Evolutionary conservation across 2,888 invertebrate species (phyloP), one percentile per base, ranked within the genome.

Genomic region (Hermaeophaga mercurialis): DNA sequence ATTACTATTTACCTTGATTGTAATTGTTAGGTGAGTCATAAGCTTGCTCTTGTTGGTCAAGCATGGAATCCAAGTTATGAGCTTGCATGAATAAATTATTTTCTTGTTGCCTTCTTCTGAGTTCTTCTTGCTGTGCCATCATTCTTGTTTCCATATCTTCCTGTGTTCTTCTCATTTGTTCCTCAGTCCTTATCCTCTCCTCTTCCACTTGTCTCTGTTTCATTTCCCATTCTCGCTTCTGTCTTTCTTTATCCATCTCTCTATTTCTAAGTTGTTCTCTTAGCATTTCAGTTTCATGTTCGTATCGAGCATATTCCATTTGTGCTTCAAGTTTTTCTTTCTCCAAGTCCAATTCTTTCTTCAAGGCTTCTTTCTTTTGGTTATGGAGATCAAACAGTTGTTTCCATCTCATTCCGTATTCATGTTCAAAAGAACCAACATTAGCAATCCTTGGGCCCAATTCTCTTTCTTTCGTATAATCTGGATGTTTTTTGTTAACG

Each of bases 351-450:
- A 96, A 84, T 78, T 98, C 96, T 55, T 93, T 87, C 71, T 95
- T 93, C 1, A 96, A 79, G 2, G 91, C 88, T 58, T 91, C 90
- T 72, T 92, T 89, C 69, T 96, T 94, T 71, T 94, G 91, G 66
- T 91, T 89, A 75, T 92, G 94, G 36, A 96, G 80, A 71, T 96
- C 94, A 74, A 94, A 91, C 58, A 99, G 80, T 71, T 96, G 94
- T 79, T 98, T 97, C 96, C 98, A 98, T 62, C 96, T 88, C 60
- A 92, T 89, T 8, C 96, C 97, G 79, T 96, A 97, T 71, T 97
- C 96, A 75, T 90, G 92, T 75, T 99, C 98, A 78, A 98, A 97
- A 58, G 92, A 90, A 49, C 87, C 90, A 0, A 84, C 78, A 54
- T 89, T 88, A 0, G 96, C 95, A 77, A 99, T 94, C 26, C 97